Evolutionary conservation across 2,888 invertebrate genomes (phyloP), one percentile per base, ranked within the genome.

Genomic region (Hypena proboscidalis): DNA sequence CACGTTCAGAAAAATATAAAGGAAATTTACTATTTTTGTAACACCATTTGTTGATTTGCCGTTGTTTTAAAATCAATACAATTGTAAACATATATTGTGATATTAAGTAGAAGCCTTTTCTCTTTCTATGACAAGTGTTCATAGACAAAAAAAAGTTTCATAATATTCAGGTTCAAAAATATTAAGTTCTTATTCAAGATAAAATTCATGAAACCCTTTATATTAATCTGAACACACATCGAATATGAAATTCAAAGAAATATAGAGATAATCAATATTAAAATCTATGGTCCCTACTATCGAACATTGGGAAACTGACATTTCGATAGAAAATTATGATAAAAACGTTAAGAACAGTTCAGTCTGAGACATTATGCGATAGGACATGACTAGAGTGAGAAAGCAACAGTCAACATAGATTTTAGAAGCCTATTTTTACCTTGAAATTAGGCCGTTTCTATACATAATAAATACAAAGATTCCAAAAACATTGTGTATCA

Each of bases 261-360:
- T 74, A 80, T 67, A 78, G 67, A 76, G 72, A 72, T 61, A 52
- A 61, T 68, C 58, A 56, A 58, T 60, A 66, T 73, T 73, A 70
- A 71, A 67, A 61, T 80, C 87, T 87, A 87, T 88, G 88, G 88
- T 87, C 87, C 88, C 88, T 86, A 87, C 82, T 77, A 75, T 80
- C 58, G 74, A 78, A 77, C 63, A 74, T 74, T 46, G 44, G 65
- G 57, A 64, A 58, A 74, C 75, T 71, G 76, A 76, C 65, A 63
- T 73, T 67, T 72, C 69, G 67, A 71, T 67, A 64, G 58, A 74
- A 74, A 67, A 70, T 62, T 61, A 61, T 56, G 53, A 71, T 63
- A 68, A 72, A 76, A 75, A 65, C 57, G 58, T 66, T 57, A 58
- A 61, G 57, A 67, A 67, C 45, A 45, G 47, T 58, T 80, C 79